Conservation (phyloP, 2,888 invertebrate genomes). For the Phaedon cochleariae region DNA sequence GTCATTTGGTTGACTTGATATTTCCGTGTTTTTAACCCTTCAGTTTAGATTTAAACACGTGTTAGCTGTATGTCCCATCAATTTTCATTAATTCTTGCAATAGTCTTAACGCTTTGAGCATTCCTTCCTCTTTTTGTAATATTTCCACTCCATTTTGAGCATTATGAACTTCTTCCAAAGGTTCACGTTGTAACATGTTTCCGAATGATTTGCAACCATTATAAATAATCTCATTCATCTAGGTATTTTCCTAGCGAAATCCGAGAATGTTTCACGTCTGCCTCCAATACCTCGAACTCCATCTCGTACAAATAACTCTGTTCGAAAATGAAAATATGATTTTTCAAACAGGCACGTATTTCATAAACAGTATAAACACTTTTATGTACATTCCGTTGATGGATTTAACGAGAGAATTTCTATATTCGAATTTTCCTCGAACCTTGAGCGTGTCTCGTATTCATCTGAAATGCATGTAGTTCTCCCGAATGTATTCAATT, state of each 20-base stretch:
- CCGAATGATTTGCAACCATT: slow-evolving; percentile 10
- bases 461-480: slow-evolving; percentile 2
- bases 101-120: too few species aligned
- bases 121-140: too few species aligned
- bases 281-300: neutral
- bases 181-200: too few species aligned
- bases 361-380: slow-evolving; percentile 23
- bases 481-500: neutral
- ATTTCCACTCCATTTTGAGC: too few species aligned
- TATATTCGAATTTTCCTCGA: slow-evolving; percentile 17
- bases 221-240: slow-evolving; percentile 22
- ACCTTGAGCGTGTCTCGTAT: neutral
- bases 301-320: slow-evolving; percentile 12
- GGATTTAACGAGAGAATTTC: slow-evolving; percentile 26
- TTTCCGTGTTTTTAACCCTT: too few species aligned
- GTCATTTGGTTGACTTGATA: too few species aligned
- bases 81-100: too few species aligned
- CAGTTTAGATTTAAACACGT: too few species aligned
- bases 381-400: slow-evolving; percentile 21
- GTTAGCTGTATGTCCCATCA: too few species aligned
- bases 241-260: neutral
- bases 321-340: slow-evolving; percentile 26
- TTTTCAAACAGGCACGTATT: slow-evolving; percentile 22
- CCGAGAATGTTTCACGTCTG: neutral
- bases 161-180: neutral